A percentile compares a stretch with the other conserved stretches of the same genome.
Conservation (phyloP, 30 jellyfish, hydroid and myxozoan species). For the Phacellophora camtschatica region DNA sequence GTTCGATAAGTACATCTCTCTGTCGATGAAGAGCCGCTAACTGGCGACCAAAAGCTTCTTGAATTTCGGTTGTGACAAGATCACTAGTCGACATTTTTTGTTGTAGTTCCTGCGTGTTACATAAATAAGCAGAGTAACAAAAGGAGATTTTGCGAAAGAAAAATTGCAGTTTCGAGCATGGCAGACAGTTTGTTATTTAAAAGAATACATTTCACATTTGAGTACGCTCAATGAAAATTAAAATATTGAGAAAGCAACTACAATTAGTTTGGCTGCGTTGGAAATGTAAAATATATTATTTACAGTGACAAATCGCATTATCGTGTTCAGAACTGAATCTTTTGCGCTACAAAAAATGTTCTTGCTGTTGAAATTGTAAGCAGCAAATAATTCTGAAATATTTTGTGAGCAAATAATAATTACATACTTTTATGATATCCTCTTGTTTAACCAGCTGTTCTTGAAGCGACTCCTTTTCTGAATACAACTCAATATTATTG, state of each 20-base stretch:
- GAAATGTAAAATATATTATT: too few species aligned
- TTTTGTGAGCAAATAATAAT: background rate
- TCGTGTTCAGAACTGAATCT: too few species aligned
- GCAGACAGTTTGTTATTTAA: too few species aligned
- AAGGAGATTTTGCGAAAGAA: too few species aligned
- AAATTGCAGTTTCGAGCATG: too few species aligned
- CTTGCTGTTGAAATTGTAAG: background rate
- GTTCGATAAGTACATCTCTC: constrained; percentile 73
- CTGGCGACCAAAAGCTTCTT: constrained; percentile 79
- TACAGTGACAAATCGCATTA: too few species aligned
- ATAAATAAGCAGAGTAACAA: too few species aligned
- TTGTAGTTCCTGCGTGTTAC: constrained; percentile 78
- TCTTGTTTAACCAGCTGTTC: constrained; percentile 70
- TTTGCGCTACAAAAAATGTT: too few species aligned
- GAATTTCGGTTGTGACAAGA: constrained; percentile 61
- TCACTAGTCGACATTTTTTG: constrained; percentile 51
- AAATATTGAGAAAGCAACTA: too few species aligned
- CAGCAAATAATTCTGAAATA: background rate
- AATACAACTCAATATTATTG: constrained; percentile 50
- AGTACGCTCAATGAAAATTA: too few species aligned
- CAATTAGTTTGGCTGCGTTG: too few species aligned
- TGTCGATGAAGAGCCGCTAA: constrained; percentile 73
- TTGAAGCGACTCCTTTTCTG: constrained; percentile 62
- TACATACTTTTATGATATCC: constrained; percentile 66
- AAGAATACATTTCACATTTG: too few species aligned